These are phyloP conservation scores for Argynnis bischoffii DNA, from an alignment of 2,888 invertebrate genomes.

Conservation along the genomic window DNA sequence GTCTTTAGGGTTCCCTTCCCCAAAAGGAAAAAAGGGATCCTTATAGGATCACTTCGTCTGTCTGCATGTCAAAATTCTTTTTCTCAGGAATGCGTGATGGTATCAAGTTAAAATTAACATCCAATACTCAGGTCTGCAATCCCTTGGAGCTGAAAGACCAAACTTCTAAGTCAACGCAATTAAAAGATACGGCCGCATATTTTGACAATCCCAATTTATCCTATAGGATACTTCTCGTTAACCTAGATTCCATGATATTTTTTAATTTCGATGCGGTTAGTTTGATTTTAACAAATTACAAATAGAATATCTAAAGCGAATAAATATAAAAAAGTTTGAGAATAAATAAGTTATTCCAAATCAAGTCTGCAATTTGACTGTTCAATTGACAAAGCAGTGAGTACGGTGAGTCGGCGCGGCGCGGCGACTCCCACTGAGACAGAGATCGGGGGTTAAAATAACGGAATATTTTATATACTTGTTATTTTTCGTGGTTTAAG, in stretches of 20 bases:
- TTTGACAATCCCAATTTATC: neutral
- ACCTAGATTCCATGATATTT: neutral
- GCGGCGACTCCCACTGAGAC: conserved; percentile 28
- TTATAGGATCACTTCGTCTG: too few species aligned
- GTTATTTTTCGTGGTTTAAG: too few species aligned
- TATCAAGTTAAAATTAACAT: too few species aligned
- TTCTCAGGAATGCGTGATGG: too few species aligned
- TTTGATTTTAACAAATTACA: neutral
- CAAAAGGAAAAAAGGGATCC: too few species aligned
- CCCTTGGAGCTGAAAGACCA: too few species aligned
- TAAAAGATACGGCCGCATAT: too few species aligned
- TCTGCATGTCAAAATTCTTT: too few species aligned
- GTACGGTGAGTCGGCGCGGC: conserved; percentile 2
- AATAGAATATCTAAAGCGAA: neutral
- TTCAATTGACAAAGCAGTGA: conserved; percentile 44
- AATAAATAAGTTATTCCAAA: conserved; percentile 39
- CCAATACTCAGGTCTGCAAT: too few species aligned
- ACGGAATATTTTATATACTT: conserved; percentile 27
- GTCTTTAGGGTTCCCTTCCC: too few species aligned
- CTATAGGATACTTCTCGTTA: neutral
- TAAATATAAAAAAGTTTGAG: conserved; percentile 34
- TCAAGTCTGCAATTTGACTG: conserved; percentile 59
- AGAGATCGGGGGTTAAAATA: conserved; percentile 22
- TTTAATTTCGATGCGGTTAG: neutral
- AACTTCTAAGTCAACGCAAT: too few species aligned